Base-by-base conservation (phyloP, 1,140 invertebrate species). In the Drosophila teissieri region DNA sequence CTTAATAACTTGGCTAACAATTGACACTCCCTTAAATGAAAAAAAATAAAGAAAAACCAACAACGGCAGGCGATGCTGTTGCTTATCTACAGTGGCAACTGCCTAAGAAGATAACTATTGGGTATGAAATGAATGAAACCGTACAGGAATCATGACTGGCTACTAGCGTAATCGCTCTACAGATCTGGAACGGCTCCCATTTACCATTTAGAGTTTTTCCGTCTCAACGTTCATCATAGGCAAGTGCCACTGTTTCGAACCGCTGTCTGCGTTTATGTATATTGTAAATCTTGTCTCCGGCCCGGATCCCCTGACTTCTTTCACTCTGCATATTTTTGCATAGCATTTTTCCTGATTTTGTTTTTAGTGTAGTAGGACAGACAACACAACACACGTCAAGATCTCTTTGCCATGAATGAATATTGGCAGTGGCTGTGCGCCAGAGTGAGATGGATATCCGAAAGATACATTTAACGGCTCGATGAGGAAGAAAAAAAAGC, bases 271-370 rank as follows among this genome's bases (percentile, higher is more conserved):
- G 58, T 51, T 70, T 62, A 70, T 86, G 57, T 81, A 62, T 83
- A 65, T 67, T 77, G 84, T 89, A 86, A 86, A 79, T 86, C 75
- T 88, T 85, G 60, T 80, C 68, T 78, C 61, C 78, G 63, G 60
- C 45, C 46, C 72, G 48, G 52, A 58, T 72, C 60, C 78, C 63
- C 40, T 69, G 46, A 58, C 73, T 76, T 86, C 83, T 89, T 86
- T 86, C 84, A 89, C 83, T 89, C 83, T 89, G 84, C 84, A 89
- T 89, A 89, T 80, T 89, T 89, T 89, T 89, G 84, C 84, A 89
- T 89, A 89, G 68, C 72, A 90, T 80, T 90, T 80, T 72, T 70
- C 64, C 46, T 45, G 58, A 74, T 78, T 58, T 80, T 74, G 79
- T 80, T 80, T 73, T 68, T 84, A 64, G 76, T 86, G 60, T 67